Base-by-base conservation (phyloP, 2,888 invertebrate genomes). In the Drosophila austrosaltans region DNA sequence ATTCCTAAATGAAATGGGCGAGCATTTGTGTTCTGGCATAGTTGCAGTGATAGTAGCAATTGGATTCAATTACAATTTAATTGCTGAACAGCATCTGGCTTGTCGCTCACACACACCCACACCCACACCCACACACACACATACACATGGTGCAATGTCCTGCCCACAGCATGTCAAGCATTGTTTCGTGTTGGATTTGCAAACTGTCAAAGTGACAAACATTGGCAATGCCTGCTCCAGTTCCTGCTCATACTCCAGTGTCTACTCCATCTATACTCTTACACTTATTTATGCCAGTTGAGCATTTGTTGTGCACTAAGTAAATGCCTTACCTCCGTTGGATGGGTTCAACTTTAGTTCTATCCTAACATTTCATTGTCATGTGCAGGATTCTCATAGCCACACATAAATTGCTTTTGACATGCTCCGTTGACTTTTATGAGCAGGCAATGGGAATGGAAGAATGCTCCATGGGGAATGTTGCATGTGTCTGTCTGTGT, bases 361-460 rank as follows among this genome's bases (percentile, higher is more conserved):
- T 22, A 3, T 32, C 42, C 36, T 28, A 32, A 32, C 28, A 10
- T 28, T 20, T 53, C 28, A 56, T 54, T 66, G 71, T 56, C 77
- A 56, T 63, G 64, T 66, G 77, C 63, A 66, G 79, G 61, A 56
- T 58, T 39, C 39, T 58, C 39, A 44, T 60, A 39, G 61, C 70
- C 68, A 63, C 83, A 84, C 82, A 82, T 88, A 88, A 88, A 83
- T 83, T 88, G 83, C 88, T 80, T 86, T 75, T 86, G 86, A 81
- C 83, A 82, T 81, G 83, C 86, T 83, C 70, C 78, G 83, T 83
- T 83, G 78, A 81, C 86, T 81, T 75, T 87, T 88, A 83, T 87
- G 86, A 75, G 71, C 69, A 59, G 57, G 62, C 63, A 53, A 58
- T 70, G 36, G 30, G 30, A 5, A 30, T 30, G 30, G 30, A 30